phyloP scores from a whole-genome alignment of 2,888 invertebrate species.

The Spatulosminthurus flaviceps region DNA sequence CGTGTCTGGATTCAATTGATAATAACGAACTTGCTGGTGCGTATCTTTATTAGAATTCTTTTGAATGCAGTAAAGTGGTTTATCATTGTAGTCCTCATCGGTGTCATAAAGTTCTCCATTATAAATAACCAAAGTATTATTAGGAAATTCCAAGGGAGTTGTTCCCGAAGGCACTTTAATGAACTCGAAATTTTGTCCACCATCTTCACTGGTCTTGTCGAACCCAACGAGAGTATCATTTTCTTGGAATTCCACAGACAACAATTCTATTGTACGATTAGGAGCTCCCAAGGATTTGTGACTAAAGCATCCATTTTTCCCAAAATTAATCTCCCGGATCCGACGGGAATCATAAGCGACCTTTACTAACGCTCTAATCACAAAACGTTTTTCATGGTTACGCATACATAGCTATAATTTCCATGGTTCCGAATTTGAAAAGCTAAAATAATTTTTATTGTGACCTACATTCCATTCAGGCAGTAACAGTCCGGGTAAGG shows the following conservation, averaged over 20 bases:
- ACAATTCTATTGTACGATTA: constrained; percentile 20
- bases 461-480: constrained; percentile 36
- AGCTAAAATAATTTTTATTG: background rate
- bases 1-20: background rate
- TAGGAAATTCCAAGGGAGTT: background rate
- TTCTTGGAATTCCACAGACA: background rate
- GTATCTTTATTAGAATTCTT: constrained; percentile 20
- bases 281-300: constrained; percentile 28
- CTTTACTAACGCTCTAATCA: background rate
- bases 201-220: no score
- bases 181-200: background rate
- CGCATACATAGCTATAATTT: no score
- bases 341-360: background rate
- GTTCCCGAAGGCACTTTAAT: background rate
- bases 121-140: constrained; percentile 20
- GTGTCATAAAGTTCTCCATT: constrained; percentile 34
- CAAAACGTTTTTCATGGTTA: no score
- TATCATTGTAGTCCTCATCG: background rate
- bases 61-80: constrained; percentile 21
- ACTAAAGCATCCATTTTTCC: constrained; percentile 35
- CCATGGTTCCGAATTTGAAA: no score
- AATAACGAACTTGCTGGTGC: constrained; percentile 20
- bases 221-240: constrained; percentile 22
- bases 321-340: constrained; percentile 30
- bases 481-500: constrained; percentile 40